Evolutionary conservation across 2,888 invertebrate species (phyloP), one percentile per base, ranked within the genome.

Genomic region (Silvanus unidentatus): DNA sequence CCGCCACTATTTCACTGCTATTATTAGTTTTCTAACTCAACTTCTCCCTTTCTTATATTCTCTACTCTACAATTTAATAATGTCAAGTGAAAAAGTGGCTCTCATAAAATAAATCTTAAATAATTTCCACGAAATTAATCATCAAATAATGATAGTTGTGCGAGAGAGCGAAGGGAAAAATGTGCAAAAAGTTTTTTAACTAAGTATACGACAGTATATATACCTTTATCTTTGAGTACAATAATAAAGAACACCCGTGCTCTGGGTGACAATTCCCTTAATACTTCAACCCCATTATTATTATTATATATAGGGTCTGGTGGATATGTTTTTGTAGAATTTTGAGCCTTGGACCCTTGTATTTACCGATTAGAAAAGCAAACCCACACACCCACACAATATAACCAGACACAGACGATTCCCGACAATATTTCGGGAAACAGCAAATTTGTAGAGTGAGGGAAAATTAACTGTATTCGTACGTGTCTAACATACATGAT

Each of bases 381-480:
- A 37, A 13, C 16, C 3, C 37, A 16, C n/a, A 13, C 37, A 37
- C 15, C 37, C 4, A 5, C 37, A 15, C 16, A 6, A 9, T 35
- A 9, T 12, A 6, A 12, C n/a, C n/a, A 35, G 11, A 35, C 35
- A 35, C 37, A 32, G 22, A 22, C 22, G 22, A 22, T 22, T 22
- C 22, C 22, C 22, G 22, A 22, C 22, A 22, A 22, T 39, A 49
- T 47, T n/a, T 40, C 44, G 43, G 48, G 42, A 49, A 52, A 44
- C 44, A 35, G 50, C 40, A 47, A 53, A 53, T 50, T 53, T 53
- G 53, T 50, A 49, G 48, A 44, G 49, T 54, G 32, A n/a, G 11
- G 49, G 58, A 53, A 61, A 63, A 63, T 63, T 63, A 63, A 62
- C 60, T 59, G 59, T 57, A 52, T 53, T 52, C 43, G 50, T 49